Conservation (phyloP, 2,113 vertebrate species). For the Chlorodrepanis virens region DNA sequence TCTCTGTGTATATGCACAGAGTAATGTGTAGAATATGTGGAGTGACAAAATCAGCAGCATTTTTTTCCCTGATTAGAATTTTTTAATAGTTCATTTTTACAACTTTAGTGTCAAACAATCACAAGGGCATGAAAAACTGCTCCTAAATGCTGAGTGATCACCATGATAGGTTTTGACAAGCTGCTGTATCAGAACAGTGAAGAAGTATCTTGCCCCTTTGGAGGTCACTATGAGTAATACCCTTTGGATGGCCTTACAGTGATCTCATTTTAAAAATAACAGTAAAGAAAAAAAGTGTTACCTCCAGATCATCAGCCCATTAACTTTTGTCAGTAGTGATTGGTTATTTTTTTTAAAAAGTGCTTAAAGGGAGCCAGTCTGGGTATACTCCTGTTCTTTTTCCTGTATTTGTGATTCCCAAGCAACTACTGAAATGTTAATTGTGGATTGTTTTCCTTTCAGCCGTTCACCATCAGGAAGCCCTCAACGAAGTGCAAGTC, state of each 20-base stretch:
- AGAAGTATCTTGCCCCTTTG: not conserved
- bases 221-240: not conserved
- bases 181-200: not conserved
- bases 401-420: not conserved
- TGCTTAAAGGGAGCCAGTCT: not conserved
- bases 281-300: not conserved
- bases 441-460: constrained; percentile 58
- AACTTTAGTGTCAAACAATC: not conserved
- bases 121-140: not conserved
- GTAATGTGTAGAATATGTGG: not conserved
- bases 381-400: not conserved
- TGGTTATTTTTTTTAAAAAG: not conserved
- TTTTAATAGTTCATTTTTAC: not conserved
- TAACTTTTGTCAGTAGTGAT: not conserved
- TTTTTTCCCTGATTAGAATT: not conserved
- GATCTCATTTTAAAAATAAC: not conserved
- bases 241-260: not conserved
- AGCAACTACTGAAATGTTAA: not conserved
- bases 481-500: constrained; percentile 81
- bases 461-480: constrained; percentile 85
- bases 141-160: not conserved
- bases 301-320: not conserved
- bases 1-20: not conserved
- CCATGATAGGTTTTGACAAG: not conserved
- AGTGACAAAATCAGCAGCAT: not conserved